Evolutionary conservation across 2,888 invertebrate genomes (phyloP).

Genomic region (Hydriomena furcata): DNA sequence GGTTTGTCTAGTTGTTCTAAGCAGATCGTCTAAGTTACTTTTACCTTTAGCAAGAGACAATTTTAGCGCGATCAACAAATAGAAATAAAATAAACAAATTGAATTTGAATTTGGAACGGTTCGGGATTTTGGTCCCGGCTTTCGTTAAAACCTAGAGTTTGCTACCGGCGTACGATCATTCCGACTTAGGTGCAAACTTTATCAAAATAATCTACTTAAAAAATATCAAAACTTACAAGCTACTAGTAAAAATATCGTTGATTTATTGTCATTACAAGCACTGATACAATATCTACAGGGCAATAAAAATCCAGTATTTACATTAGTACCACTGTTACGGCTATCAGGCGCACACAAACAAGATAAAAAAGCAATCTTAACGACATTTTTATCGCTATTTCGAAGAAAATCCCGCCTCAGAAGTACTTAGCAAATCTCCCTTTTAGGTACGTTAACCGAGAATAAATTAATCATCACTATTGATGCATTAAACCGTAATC

Average conservation of each 20-base stretch:
- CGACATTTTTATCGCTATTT: slow-evolving; percentile 68
- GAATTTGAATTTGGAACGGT: too few relatives aligned
- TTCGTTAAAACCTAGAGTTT: too few relatives aligned
- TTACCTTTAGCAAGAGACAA: too few relatives aligned
- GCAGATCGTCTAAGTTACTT: too few relatives aligned
- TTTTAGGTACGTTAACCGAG: slow-evolving; percentile 25
- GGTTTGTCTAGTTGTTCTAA: too few relatives aligned
- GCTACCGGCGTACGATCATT: too few relatives aligned
- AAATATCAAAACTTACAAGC: slow-evolving; percentile 1
- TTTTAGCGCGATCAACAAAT: too few relatives aligned
- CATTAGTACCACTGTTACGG: slow-evolving; percentile 58
- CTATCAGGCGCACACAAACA: slow-evolving; percentile 61
- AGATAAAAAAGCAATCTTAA: slow-evolving; percentile 75
- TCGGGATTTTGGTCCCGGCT: too few relatives aligned
- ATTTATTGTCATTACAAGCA: slow-evolving; percentile 47
- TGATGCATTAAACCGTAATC: not conserved
- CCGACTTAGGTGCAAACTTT: too few relatives aligned
- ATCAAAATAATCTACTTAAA: too few relatives aligned
- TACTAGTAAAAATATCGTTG: slow-evolving; percentile 39
- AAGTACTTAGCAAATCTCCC: slow-evolving; percentile 30
- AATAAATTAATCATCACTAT: slow-evolving; percentile 20
- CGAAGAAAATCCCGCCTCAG: slow-evolving; percentile 48
- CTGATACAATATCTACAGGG: slow-evolving; percentile 54
- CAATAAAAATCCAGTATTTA: slow-evolving; percentile 68
- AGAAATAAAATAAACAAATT: too few relatives aligned